Percentiles rank a stretch among this genome's conserved stretches.
phyloP scores from a whole-genome alignment of 2,888 invertebrate species.

The Volucella inflata region DNA sequence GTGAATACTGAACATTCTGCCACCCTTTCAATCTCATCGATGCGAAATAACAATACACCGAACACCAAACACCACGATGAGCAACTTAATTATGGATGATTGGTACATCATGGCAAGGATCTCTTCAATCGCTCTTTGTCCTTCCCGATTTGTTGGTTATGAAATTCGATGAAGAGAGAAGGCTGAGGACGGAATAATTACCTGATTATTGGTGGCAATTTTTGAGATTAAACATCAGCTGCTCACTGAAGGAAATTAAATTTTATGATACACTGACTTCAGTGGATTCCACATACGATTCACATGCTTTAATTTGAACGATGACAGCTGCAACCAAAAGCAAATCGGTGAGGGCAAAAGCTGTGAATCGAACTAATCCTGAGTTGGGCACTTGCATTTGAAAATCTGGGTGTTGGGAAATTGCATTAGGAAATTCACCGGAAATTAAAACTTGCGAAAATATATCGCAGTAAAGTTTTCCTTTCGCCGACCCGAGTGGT shows the following conservation, averaged over 20 bases:
- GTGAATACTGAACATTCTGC: constrained; percentile 3
- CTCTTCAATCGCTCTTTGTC: not conserved
- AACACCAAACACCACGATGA: constrained; percentile 11
- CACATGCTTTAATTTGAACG: not conserved
- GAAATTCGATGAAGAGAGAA: not conserved
- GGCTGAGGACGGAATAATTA: constrained; percentile 24
- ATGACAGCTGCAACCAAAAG: no score
- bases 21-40: not conserved
- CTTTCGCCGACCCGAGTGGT: constrained; percentile 34
- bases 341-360: constrained; percentile 4
- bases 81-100: constrained; percentile 63
- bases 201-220: constrained; percentile 50
- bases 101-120: constrained; percentile 50
- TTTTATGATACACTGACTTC: constrained; percentile 30
- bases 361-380: constrained; percentile 45
- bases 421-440: constrained; percentile 82
- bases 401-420: constrained; percentile 78
- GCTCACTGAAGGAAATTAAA: constrained; percentile 64
- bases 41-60: constrained; percentile 37
- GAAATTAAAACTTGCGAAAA: constrained; percentile 82
- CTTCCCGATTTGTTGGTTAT: constrained; percentile 8
- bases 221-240: constrained; percentile 41
- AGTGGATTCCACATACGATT: constrained; percentile 49
- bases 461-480: constrained; percentile 78
- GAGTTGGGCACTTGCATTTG: constrained; percentile 44